Evolutionary conservation across 2,113 vertebrate genomes (phyloP).

Genomic region (Xenopus tropicalis): DNA sequence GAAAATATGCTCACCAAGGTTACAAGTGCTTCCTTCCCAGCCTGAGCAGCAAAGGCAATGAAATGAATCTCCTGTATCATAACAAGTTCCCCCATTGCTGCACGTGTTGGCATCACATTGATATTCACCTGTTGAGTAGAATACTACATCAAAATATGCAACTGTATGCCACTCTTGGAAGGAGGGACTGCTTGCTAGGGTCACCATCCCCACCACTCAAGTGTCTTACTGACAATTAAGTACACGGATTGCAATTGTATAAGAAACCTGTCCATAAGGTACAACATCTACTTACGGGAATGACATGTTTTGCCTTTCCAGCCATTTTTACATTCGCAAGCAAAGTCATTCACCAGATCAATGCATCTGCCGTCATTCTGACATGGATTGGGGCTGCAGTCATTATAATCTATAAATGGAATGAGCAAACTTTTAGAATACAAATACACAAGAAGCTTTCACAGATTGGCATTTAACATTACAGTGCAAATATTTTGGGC

Average conservation of each 20-base stretch:
- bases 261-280: too few relatives aligned
- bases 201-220: too few relatives aligned
- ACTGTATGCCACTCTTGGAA: too few relatives aligned
- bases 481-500: slow-evolving; percentile 51
- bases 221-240: too few relatives aligned
- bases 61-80: slow-evolving; percentile 85
- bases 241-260: too few relatives aligned
- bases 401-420: slow-evolving; percentile 78
- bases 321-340: slow-evolving; percentile 80
- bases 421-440: background rate
- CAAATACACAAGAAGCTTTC: background rate
- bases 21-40: slow-evolving; percentile 88
- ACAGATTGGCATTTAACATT: too few relatives aligned
- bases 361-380: slow-evolving; percentile 82
- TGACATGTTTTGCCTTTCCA: slow-evolving; percentile 97
- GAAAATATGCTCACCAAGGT: slow-evolving; percentile 68
- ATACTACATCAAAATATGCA: background rate
- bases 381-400: slow-evolving; percentile 85
- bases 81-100: slow-evolving; percentile 87
- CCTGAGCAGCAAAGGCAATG: slow-evolving; percentile 80
- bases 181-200: too few relatives aligned
- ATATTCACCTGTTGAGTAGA: slow-evolving; percentile 73
- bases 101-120: slow-evolving; percentile 90
- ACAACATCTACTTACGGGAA: slow-evolving; percentile 74
- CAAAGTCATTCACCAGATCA: slow-evolving; percentile 87